These are phyloP conservation scores for Troides helena DNA, from an alignment of 2,888 invertebrate genomes.

Conservation along the genomic window DNA sequence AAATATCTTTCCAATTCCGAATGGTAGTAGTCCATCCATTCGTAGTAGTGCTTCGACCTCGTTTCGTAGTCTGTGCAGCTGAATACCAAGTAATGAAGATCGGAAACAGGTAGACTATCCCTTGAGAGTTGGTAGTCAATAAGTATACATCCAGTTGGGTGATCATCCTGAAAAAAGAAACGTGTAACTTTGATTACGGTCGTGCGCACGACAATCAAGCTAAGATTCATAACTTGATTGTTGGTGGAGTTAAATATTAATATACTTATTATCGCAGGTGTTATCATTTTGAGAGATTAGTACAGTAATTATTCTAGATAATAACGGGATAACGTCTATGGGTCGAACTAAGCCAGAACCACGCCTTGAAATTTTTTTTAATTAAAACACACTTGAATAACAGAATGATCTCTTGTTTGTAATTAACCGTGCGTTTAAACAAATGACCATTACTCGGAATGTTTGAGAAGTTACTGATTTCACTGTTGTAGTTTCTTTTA, in stretches of 20 bases:
- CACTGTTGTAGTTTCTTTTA: too few relatives aligned
- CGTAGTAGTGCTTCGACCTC: slow-evolving; percentile 37
- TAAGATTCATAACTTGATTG: neutral
- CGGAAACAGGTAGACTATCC: slow-evolving; percentile 38
- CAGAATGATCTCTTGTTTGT: too few relatives aligned
- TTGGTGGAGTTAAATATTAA: neutral
- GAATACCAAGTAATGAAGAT: slow-evolving; percentile 43
- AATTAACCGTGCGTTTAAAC: too few relatives aligned
- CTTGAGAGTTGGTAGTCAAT: slow-evolving; percentile 46
- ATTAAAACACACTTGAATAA: too few relatives aligned
- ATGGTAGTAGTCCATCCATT: slow-evolving; percentile 45
- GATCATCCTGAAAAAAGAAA: slow-evolving; percentile 37
- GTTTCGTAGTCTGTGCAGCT: slow-evolving; percentile 44
- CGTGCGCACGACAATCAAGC: neutral
- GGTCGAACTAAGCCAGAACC: too few relatives aligned
- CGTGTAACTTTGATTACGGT: neutral
- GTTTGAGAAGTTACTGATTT: too few relatives aligned
- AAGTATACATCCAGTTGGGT: slow-evolving; percentile 37
- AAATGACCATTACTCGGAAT: too few relatives aligned
- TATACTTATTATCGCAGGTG: neutral
- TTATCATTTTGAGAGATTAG: neutral
- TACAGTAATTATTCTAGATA: neutral
- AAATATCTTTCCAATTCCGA: slow-evolving; percentile 38
- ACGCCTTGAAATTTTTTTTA: too few relatives aligned
- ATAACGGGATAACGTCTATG: neutral